These are phyloP conservation scores for Drosophila novamexicana DNA, from an alignment of 1,140 invertebrate species.

Conservation along the genomic window DNA sequence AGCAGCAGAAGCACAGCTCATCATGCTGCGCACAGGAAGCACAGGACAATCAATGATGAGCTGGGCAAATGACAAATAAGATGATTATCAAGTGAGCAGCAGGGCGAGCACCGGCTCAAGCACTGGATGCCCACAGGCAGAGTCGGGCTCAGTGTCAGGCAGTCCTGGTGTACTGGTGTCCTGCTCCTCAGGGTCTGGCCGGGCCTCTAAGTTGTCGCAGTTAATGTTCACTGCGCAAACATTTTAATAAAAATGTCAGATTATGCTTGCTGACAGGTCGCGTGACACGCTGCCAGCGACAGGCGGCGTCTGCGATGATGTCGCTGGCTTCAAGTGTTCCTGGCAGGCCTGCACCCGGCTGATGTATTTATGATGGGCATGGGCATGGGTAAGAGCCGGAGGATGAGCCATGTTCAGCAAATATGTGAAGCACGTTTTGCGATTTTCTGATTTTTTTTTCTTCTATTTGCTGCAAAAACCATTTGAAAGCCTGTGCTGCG, in stretches of 20 bases:
- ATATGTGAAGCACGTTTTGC: conserved; percentile 79
- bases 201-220: conserved; percentile 45
- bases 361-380: conserved; percentile 79
- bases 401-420: conserved; percentile 6
- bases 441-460: conserved; percentile 78
- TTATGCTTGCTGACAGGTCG: conserved; percentile 76
- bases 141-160: neutral
- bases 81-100: conserved; percentile 62
- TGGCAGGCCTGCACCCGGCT: conserved; percentile 26
- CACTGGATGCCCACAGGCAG: neutral
- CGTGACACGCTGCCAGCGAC: conserved; percentile 78
- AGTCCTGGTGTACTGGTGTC: neutral
- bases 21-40: conserved; percentile 26
- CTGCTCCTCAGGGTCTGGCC: conserved; percentile 5
- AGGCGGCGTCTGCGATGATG: conserved; percentile 43
- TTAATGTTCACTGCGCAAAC: conserved; percentile 67
- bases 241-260: conserved; percentile 83
- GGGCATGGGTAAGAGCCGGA: conserved; percentile 26
- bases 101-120: conserved; percentile 5
- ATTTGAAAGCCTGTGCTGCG: conserved; percentile 58
- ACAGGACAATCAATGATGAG: conserved; percentile 31
- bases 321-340: conserved; percentile 59
- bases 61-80: conserved; percentile 44
- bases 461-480: conserved; percentile 65
- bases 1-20: conserved; percentile 38